Evolutionary conservation across 30 jellyfish, hydroid and myxozoan genomes (phyloP).

Genomic region (Clytia hemisphaerica): DNA sequence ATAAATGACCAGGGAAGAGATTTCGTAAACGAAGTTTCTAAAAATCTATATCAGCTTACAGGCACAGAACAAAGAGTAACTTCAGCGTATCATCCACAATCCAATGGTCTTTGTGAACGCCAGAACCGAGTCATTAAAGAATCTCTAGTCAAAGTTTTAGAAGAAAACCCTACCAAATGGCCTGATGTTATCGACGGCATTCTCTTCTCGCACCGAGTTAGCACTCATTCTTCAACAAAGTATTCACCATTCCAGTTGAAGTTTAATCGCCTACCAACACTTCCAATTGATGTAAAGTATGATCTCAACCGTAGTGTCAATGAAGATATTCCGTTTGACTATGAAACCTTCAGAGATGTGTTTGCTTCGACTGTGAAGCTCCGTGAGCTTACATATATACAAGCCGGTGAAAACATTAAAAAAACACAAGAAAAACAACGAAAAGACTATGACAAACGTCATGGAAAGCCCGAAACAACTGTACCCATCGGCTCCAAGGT

Average conservation of each 20-base stretch:
- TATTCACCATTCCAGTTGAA: slow-evolving; percentile 12
- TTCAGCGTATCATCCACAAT: slow-evolving; percentile 17
- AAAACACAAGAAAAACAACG: background rate
- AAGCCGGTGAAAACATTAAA: background rate
- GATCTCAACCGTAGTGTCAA: too few species aligned
- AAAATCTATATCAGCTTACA: background rate
- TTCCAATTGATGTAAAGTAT: slow-evolving; percentile 28
- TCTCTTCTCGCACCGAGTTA: slow-evolving; percentile 18
- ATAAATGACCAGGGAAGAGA: slow-evolving; percentile 50
- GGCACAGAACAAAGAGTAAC: slow-evolving; percentile 17
- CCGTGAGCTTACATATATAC: background rate
- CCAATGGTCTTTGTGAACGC: slow-evolving; percentile 17
- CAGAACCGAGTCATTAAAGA: slow-evolving; percentile 26
- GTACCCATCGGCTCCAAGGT: background rate
- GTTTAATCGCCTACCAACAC: slow-evolving; percentile 20
- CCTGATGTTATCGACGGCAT: slow-evolving; percentile 23
- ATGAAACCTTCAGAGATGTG: too few species aligned
- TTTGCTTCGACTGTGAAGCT: background rate
- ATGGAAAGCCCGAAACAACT: background rate
- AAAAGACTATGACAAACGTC: background rate
- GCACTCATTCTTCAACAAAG: slow-evolving; percentile 20
- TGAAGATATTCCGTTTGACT: too few species aligned
- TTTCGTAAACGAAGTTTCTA: slow-evolving; percentile 24
- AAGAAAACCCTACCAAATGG: slow-evolving; percentile 14
- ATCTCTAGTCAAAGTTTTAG: slow-evolving; percentile 3